A percentile compares a stretch with the other conserved stretches of the same genome.
Evolutionary conservation across 2,888 invertebrate species (phyloP).

Genomic region (Eupithecia centaureata): DNA sequence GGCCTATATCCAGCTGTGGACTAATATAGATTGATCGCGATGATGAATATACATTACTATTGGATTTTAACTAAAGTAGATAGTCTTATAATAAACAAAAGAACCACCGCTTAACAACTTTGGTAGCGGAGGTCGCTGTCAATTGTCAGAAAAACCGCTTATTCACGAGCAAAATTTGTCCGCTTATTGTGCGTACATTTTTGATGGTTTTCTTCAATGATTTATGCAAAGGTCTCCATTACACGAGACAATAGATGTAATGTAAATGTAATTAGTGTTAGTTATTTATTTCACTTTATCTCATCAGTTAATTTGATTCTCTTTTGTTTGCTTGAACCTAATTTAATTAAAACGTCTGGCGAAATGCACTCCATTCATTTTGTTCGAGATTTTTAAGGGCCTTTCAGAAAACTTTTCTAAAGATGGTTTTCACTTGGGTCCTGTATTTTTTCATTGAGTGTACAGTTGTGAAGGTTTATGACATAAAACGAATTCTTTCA

Average conservation of each 20-base stretch:
- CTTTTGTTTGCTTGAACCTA: conserved; percentile 6
- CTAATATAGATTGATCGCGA: too few relatives aligned
- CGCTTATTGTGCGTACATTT: background rate
- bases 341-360: conserved; percentile 8
- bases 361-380: conserved; percentile 1
- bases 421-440: background rate
- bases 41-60: too few relatives aligned
- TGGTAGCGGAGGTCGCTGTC: background rate
- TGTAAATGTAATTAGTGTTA: conserved; percentile 1
- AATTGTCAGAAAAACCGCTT: background rate
- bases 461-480: too few relatives aligned
- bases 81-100: too few relatives aligned
- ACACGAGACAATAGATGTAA: background rate
- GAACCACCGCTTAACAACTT: too few relatives aligned
- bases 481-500: too few relatives aligned
- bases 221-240: conserved; percentile 1
- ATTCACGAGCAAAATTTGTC: background rate
- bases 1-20: too few relatives aligned
- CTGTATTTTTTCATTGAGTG: background rate
- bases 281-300: conserved; percentile 8
- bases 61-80: too few relatives aligned
- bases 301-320: conserved; percentile 3
- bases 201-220: background rate
- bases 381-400: background rate
- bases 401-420: background rate